phyloP scores from a whole-genome alignment of 2,888 invertebrate genomes.

The Temnothorax ravouxi region DNA sequence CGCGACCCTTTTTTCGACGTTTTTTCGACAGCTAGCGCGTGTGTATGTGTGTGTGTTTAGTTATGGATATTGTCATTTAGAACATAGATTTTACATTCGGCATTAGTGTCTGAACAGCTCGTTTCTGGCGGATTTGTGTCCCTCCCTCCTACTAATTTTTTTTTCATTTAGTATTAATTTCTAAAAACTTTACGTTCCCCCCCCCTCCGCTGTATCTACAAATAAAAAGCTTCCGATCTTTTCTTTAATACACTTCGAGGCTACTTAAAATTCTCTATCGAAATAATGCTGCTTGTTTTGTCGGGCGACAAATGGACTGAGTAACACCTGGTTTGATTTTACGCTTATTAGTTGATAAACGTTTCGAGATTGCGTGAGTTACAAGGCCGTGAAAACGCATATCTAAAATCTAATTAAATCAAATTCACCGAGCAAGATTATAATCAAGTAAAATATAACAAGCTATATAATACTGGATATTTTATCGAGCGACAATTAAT shows the following conservation, averaged over 20 bases:
- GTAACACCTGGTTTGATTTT: background rate
- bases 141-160: background rate
- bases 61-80: slow-evolving; percentile 36
- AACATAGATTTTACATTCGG: background rate
- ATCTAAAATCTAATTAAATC: background rate
- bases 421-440: background rate
- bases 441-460: background rate
- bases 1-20: slow-evolving; percentile 20
- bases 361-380: background rate
- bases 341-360: slow-evolving; percentile 1
- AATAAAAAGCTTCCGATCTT: background rate
- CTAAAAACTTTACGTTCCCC: background rate
- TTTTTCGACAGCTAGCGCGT: background rate
- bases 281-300: background rate
- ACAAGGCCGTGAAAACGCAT: background rate
- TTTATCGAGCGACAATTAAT: slow-evolving; percentile 2
- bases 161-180: slow-evolving; percentile 1
- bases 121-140: slow-evolving; percentile 20
- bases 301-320: background rate
- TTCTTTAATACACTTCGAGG: background rate
- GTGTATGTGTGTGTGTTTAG: background rate
- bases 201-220: background rate
- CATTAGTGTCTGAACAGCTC: slow-evolving; percentile 2
- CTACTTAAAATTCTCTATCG: background rate
- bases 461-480: background rate